phyloP scores from a whole-genome alignment of 2,113 vertebrate genomes.

The Hippocampus zosterae region DNA sequence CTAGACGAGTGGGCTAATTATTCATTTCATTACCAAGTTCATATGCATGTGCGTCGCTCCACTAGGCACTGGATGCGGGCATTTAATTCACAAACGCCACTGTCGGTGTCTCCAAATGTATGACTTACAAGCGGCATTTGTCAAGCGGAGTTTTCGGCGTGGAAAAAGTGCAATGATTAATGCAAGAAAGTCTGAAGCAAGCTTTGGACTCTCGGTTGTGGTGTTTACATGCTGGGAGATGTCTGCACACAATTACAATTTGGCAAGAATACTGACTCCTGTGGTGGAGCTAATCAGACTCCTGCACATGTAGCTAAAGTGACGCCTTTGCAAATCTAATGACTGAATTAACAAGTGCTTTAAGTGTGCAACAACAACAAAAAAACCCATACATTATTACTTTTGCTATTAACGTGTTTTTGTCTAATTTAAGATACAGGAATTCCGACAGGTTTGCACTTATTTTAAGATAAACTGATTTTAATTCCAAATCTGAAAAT shows the following conservation, averaged over 20 bases:
- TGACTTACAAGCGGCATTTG: slow-evolving; percentile 8
- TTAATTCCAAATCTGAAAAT: not conserved
- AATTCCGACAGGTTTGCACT: not conserved
- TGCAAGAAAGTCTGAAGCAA: not conserved
- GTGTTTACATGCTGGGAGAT: slow-evolving; percentile 15
- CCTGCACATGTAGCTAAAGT: not conserved
- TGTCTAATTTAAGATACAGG: not conserved
- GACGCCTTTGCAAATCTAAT: not conserved
- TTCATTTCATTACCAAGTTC: slow-evolving; percentile 56
- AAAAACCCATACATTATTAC: not conserved
- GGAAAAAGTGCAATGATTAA: not conserved
- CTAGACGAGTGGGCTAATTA: slow-evolving; percentile 59
- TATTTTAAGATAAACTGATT: not conserved
- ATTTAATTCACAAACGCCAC: slow-evolving; percentile 23
- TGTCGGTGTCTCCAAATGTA: slow-evolving; percentile 29
- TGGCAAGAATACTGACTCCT: not conserved
- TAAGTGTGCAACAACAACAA: too few species aligned
- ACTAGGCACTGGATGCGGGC: slow-evolving; percentile 14
- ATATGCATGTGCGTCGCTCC: slow-evolving; percentile 47
- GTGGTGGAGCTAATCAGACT: not conserved
- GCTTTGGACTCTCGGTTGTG: not conserved
- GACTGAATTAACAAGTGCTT: not conserved
- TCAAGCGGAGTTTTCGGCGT: slow-evolving; percentile 1
- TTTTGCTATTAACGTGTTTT: not conserved
- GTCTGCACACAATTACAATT: slow-evolving; percentile 14